These are phyloP conservation scores for Solenodon paradoxus DNA, from an alignment of 2,113 vertebrate genomes.

Conservation along the genomic window DNA sequence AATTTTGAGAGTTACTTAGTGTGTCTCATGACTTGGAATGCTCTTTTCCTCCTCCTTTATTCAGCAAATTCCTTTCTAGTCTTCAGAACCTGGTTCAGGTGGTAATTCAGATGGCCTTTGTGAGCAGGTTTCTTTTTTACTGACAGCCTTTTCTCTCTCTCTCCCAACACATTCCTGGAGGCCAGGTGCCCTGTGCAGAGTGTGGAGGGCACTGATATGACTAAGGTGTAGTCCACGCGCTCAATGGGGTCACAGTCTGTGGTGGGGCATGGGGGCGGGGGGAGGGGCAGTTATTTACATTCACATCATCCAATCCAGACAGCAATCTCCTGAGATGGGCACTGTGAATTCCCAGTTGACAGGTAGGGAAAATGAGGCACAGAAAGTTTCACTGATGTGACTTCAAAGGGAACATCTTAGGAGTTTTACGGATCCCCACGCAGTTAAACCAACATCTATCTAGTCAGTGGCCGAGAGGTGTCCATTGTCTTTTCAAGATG, in stretches of 20 bases:
- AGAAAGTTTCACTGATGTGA: background rate
- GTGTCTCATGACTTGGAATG: background rate
- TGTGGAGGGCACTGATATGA: background rate
- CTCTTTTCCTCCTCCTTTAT: background rate
- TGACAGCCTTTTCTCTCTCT: background rate
- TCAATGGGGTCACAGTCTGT: background rate
- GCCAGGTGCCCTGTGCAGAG: background rate
- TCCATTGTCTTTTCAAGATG: background rate
- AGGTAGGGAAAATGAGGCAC: background rate
- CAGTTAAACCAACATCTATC: background rate
- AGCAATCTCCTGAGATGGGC: background rate
- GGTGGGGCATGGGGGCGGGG: background rate
- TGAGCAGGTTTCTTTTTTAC: background rate
- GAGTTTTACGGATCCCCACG: background rate
- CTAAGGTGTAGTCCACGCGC: background rate
- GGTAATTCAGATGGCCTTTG: background rate
- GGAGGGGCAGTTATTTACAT: background rate
- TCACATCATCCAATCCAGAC: background rate
- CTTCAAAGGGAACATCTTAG: background rate
- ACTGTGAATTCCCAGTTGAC: background rate
- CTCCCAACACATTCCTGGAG: background rate
- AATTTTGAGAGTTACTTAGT: background rate
- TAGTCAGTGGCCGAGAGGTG: background rate
- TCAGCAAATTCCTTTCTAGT: background rate
- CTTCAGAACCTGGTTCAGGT: background rate